Conservation (phyloP, 2,797 vertebrate genomes). For the Valencia hispanica region DNA sequence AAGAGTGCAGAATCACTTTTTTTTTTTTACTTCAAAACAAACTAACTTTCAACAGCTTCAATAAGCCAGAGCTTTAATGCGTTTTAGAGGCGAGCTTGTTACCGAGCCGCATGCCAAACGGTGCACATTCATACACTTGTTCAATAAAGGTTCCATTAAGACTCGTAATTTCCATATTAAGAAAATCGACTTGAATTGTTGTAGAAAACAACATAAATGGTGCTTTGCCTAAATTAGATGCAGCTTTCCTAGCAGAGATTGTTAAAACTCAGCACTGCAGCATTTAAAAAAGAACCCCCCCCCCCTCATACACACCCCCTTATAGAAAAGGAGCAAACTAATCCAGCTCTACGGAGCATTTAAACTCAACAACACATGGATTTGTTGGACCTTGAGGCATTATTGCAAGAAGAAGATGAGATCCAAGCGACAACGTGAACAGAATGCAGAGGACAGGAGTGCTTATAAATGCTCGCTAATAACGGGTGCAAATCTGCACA, state of each 20-base stretch:
- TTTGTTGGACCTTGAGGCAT: conserved; percentile 40
- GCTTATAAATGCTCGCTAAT: conserved; percentile 40
- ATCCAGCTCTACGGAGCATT: conserved; percentile 31
- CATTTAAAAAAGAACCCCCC: conserved; percentile 11
- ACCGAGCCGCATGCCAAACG: conserved; percentile 24
- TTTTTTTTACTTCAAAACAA: conserved; percentile 15
- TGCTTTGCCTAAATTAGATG: conserved; percentile 31
- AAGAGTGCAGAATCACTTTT: conserved; percentile 17
- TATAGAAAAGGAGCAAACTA: conserved; percentile 30
- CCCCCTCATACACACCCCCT: background rate
- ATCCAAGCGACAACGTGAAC: conserved; percentile 43
- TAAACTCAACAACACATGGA: conserved; percentile 43
- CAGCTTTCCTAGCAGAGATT: conserved; percentile 21
- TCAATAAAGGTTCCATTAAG: conserved; percentile 54
- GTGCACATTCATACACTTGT: conserved; percentile 28
- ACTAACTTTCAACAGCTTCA: conserved; percentile 22
- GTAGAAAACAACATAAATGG: conserved; percentile 43
- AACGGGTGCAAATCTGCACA: conserved; percentile 49
- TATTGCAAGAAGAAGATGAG: conserved; percentile 53
- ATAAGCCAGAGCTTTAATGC: conserved; percentile 25
- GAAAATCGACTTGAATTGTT: conserved; percentile 38
- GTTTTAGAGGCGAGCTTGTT: conserved; percentile 25
- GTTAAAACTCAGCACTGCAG: conserved; percentile 34
- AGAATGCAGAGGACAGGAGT: conserved; percentile 35
- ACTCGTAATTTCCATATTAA: conserved; percentile 40